Evolutionary conservation across 1,140 invertebrate genomes (phyloP).

Genomic region (Ridgeia piscesae): DNA sequence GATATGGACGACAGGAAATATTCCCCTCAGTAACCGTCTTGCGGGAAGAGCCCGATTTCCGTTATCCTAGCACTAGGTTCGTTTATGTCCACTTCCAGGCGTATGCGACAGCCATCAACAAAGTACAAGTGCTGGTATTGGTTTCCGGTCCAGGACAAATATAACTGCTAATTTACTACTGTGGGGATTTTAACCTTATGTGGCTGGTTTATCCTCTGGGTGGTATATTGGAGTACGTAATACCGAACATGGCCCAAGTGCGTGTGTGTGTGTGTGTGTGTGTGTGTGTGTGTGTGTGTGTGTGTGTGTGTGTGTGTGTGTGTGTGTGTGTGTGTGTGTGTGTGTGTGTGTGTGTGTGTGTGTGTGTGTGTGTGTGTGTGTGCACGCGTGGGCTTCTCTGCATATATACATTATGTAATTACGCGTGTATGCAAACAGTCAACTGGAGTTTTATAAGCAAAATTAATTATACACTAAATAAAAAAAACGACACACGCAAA

Average conservation of each 20-base stretch:
- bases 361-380: not conserved
- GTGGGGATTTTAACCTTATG: not conserved
- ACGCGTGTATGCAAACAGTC: not conserved
- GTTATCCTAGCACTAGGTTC: not conserved
- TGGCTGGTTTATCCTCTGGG: not conserved
- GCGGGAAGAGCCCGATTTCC: not conserved
- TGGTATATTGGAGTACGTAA: not conserved
- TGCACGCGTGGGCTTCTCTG: no score
- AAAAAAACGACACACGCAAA: not conserved
- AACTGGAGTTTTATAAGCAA: not conserved
- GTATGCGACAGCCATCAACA: not conserved
- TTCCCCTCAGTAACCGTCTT: constrained; percentile 1
- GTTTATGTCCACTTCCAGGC: not conserved
- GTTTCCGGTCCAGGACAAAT: not conserved
- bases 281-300: not conserved
- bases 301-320: not conserved
- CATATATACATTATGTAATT: no score
- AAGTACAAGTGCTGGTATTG: not conserved
- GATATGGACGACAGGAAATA: not conserved
- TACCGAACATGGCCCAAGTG: no score
- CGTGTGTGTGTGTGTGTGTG: not conserved
- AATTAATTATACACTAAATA: not conserved
- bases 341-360: not conserved
- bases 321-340: not conserved
- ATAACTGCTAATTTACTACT: not conserved